Evolutionary conservation across 2,797 vertebrate species (phyloP), one percentile per base, ranked within the genome.

Genomic region (Acropternis orthonyx): DNA sequence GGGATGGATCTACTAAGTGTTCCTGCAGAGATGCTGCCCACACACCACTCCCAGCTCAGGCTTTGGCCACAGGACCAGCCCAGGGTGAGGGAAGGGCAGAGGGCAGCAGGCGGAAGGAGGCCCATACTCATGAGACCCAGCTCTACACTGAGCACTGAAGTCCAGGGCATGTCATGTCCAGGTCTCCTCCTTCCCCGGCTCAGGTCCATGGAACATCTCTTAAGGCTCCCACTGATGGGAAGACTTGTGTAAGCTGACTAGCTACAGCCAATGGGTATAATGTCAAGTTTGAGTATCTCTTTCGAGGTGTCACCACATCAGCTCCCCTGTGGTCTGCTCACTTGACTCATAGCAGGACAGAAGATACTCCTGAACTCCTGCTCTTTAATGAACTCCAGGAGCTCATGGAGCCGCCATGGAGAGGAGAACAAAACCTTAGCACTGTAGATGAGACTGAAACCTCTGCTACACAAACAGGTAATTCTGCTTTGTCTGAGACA

Each of bases 371-470:
- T 37, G 61, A 71, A 7, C 72, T 75, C 7, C 22, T 49, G 54
- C 63, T 62, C 10, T 20, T 11, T 58, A 54, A 73, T 44, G 52
- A 80, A 56, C 9, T 17, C 37, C 37, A 39, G 4, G 74, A 83
- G 22, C 14, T 77, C 61, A 66, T 49, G 48, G 36, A 85, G 2
- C 3, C 8, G 10, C 16, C 0, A 0, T 9, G 37, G 10, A 71
- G 3, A 23, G 20, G 9, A 83, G n/a, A 85, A 44, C 18, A 74
- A 84, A 92, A 81, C 28, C 58, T n/a, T 80, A 73, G 28, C 28
- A 49, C 23, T 54, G 17, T 27, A 80, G 52, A 32, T 11, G 44
- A 83, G 32, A 71, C 16, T 58, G 59, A 59, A 85, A 63, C 4
- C 9, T 89, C 39, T 12, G 1, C 36, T 34, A 48, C 7, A 14